Evolutionary conservation across 2,888 invertebrate species (phyloP), one percentile per base, ranked within the genome.

Genomic region (Eupithecia subumbrata): DNA sequence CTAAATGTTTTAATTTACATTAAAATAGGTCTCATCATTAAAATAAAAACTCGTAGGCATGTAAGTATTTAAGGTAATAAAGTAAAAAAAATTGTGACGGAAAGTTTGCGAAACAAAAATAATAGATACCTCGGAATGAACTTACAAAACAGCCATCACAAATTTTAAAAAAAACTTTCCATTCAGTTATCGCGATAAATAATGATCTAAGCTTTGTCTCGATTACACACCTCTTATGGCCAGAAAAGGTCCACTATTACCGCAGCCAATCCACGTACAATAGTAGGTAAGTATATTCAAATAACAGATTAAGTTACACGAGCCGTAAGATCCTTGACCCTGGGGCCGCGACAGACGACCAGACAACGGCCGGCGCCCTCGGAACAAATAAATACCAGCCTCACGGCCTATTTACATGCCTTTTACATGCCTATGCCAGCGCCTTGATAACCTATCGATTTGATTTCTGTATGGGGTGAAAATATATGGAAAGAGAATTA

Each of bases 281-380:
- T 74, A 56, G 72, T 74, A 18, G 22, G 40, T 37, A 22, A 56
- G 56, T 60, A 60, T 25, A 69, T 74, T 72, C 75, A 73, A 75
- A 72, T 77, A 71, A 63, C 48, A 71, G 73, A 77, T 77, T 68
- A 73, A 66, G 75, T 86, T 88, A 87, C 84, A 88, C 86, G 86
- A 84, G 86, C 79, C 85, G 83, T 72, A 82, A 77, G 86, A 90
- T 90, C 90, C 91, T 91, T 92, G 92, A 92, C 90, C 91, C 88
- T 87, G 72, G 75, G 78, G 52, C 52, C 69, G 78, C 79, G 81
- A 81, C 81, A 78, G 82, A 78, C 82, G 84, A 80, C 84, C 87
- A 88, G 89, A 89, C 90, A 83, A 82, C 86, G 83, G 84, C 81
- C 86, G 86, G 79, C 85, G 88, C 88, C 87, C 88, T 85, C 84